Percentiles rank a stretch among this genome's conserved stretches.
Evolutionary conservation across 2,797 vertebrate species (phyloP).

Genomic region (Aeoliscus strigatus): DNA sequence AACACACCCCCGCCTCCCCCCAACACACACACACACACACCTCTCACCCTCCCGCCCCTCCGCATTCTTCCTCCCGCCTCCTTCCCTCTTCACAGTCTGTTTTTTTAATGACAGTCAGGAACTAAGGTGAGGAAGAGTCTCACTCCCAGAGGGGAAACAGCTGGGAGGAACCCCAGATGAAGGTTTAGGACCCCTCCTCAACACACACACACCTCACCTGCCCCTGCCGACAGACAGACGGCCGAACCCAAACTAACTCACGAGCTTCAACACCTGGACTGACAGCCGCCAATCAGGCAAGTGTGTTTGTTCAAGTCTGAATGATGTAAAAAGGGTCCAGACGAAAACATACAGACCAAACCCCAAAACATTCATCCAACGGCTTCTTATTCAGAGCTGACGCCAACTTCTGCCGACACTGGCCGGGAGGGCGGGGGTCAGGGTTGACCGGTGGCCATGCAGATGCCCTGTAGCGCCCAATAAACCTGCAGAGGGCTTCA

Average conservation of each 20-base stretch:
- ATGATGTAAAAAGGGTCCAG: too few species aligned
- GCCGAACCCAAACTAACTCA: constrained; percentile 11
- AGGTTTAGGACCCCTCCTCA: constrained; percentile 12
- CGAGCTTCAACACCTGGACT: constrained; percentile 41
- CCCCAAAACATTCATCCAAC: neutral
- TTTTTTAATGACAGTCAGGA: constrained; percentile 30
- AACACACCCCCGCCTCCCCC: neutral
- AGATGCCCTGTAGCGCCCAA: too few species aligned
- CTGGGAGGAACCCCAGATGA: constrained; percentile 37
- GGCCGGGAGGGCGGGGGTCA: too few species aligned
- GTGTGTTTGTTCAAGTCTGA: neutral
- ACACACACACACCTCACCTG: neutral
- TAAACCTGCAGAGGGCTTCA: too few species aligned
- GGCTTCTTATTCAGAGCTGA: too few species aligned
- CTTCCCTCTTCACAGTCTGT: neutral
- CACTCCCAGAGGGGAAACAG: constrained; percentile 39
- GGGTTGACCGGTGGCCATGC: too few species aligned
- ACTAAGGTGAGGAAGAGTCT: constrained; percentile 7
- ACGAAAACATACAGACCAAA: too few species aligned
- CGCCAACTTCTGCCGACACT: too few species aligned
- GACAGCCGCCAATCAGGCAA: constrained; percentile 14
- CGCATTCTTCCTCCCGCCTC: constrained; percentile 26
- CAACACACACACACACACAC: too few species aligned
- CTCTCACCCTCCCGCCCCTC: constrained; percentile 6
- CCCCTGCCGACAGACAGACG: constrained; percentile 14